Conservation (phyloP, 2,113 vertebrate species). For the Catharus bicknelli region DNA sequence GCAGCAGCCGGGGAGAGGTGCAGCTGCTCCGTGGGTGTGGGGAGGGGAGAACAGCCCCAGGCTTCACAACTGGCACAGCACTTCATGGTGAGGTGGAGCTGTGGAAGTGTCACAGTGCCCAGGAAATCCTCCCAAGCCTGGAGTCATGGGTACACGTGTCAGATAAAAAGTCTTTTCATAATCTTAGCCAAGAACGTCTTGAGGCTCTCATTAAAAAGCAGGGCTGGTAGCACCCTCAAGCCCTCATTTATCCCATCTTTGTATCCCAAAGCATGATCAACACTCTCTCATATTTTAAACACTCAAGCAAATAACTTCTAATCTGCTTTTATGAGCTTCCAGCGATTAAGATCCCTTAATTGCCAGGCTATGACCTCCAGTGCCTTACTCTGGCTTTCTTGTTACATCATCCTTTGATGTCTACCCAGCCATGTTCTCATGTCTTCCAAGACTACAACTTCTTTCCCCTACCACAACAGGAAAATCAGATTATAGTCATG, state of each 20-base stretch:
- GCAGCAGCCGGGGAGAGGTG: background rate
- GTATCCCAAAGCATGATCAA: background rate
- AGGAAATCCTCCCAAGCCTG: background rate
- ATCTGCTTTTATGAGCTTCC: background rate
- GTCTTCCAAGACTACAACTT: background rate
- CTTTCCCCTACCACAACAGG: background rate
- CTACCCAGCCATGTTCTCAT: background rate
- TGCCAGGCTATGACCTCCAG: background rate
- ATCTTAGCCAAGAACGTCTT: background rate
- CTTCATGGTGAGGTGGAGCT: background rate
- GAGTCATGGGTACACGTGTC: rapidly evolving
- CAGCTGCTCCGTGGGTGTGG: background rate
- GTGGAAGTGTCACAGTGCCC: rapidly evolving
- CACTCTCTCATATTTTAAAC: background rate
- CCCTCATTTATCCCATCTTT: background rate
- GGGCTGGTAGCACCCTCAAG: background rate
- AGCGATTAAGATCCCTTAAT: background rate
- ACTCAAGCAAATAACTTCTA: background rate
- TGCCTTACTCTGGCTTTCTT: background rate
- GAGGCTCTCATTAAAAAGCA: background rate
- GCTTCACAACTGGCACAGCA: background rate
- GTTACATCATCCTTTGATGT: background rate
- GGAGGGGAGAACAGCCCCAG: background rate
- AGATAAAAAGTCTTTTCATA: background rate
- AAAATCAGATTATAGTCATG: background rate